These are phyloP conservation scores for Patella caerulea DNA, from an alignment of 2,888 invertebrate genomes.

Conservation along the genomic window DNA sequence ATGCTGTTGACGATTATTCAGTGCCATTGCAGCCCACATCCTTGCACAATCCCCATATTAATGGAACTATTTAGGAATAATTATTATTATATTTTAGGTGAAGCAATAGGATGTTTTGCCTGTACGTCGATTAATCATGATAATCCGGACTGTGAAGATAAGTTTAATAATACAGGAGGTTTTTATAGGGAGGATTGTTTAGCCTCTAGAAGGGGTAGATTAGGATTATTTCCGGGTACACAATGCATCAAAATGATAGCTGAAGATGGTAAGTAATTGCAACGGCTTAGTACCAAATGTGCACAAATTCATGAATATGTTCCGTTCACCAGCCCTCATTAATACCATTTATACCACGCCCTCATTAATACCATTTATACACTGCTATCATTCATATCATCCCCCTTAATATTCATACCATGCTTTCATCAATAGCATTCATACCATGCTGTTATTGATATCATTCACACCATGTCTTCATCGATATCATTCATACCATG, in stretches of 20 bases:
- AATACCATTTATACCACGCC: not conserved
- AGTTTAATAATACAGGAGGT: conserved; percentile 73
- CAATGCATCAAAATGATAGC: conserved; percentile 97
- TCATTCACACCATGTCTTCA: too few species aligned
- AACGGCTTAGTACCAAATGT: not conserved
- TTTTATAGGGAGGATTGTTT: conserved; percentile 80
- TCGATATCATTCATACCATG: too few species aligned
- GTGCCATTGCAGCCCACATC: too few species aligned
- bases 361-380: too few species aligned
- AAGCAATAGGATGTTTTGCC: conserved; percentile 90
- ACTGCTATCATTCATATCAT: too few species aligned
- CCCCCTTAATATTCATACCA: too few species aligned
- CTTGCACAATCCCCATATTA: too few species aligned
- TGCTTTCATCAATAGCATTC: too few species aligned
- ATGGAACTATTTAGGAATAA: too few species aligned
- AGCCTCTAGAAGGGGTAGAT: conserved; percentile 92
- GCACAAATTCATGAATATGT: conserved; percentile 75
- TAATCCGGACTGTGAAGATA: conserved; percentile 93
- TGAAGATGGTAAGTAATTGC: conserved; percentile 80
- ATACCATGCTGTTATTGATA: too few species aligned
- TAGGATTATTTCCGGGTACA: conserved; percentile 95
- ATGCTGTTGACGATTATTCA: too few species aligned
- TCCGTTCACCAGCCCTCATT: conserved; percentile 81
- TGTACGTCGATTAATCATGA: conserved; percentile 92
- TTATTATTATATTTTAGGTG: conserved; percentile 40